phyloP scores from a whole-genome alignment of 2,797 vertebrate species.

The Petrocephalus schoutedeni region DNA sequence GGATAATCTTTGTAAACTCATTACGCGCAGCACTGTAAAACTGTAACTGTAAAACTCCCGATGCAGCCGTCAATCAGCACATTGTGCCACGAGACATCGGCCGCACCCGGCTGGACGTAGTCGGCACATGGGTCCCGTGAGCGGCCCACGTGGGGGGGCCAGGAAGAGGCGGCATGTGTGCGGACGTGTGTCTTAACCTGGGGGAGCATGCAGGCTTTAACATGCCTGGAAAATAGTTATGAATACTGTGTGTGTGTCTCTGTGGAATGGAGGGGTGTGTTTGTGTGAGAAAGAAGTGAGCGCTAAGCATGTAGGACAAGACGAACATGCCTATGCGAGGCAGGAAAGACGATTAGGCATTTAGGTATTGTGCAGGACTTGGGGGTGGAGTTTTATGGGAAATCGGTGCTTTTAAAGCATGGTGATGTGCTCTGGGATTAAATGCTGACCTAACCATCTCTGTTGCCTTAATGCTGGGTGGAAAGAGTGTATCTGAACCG shows the following conservation, averaged over 20 bases:
- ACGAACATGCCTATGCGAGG: background rate
- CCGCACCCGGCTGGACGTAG: background rate
- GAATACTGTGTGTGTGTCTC: background rate
- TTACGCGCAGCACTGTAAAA: slow-evolving; percentile 7
- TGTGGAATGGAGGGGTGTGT: background rate
- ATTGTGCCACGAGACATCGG: slow-evolving; percentile 36
- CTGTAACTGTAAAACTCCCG: background rate
- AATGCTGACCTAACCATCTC: background rate
- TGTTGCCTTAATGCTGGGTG: background rate
- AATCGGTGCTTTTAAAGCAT: background rate
- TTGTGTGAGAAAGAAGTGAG: background rate
- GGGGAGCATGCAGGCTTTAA: background rate
- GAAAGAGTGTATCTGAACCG: background rate
- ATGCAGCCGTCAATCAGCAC: slow-evolving; percentile 38
- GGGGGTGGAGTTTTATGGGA: background rate
- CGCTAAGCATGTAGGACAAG: background rate
- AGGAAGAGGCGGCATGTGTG: background rate
- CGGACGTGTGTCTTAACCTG: background rate
- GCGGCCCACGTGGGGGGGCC: background rate
- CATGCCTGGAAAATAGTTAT: background rate
- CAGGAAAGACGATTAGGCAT: background rate
- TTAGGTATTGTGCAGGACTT: background rate
- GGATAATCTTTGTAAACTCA: slow-evolving; percentile 43
- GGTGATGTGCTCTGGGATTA: background rate
- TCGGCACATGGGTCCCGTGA: slow-evolving; percentile 12